A percentile compares a stretch with the other conserved stretches of the same genome.
Conservation (phyloP, 2,113 vertebrate genomes). For the Plecturocebus donacophilus region DNA sequence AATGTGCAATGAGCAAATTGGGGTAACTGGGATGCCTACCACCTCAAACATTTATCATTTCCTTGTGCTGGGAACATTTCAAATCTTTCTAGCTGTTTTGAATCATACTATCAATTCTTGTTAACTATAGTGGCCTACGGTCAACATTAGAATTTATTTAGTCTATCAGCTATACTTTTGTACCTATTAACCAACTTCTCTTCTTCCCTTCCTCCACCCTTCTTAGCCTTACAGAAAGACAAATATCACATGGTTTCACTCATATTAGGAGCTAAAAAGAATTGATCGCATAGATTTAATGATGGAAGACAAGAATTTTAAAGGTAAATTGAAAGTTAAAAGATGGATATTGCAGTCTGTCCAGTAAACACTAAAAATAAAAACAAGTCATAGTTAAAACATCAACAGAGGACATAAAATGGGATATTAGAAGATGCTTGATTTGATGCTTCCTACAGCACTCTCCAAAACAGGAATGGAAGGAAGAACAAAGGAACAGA, state of each 20-base stretch:
- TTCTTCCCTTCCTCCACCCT: background rate
- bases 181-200: background rate
- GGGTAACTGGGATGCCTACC: background rate
- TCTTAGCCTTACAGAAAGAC: background rate
- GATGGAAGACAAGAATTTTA: background rate
- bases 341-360: background rate
- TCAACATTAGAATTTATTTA: background rate
- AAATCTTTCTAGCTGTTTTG: background rate
- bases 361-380: background rate
- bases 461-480: background rate
- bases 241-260: background rate
- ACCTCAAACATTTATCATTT: background rate
- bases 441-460: background rate
- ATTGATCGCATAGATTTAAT: background rate
- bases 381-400: background rate
- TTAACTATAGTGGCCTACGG: background rate
- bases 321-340: background rate
- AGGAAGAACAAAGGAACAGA: background rate
- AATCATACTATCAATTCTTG: background rate
- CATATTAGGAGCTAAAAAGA: background rate
- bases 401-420: background rate
- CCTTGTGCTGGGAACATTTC: background rate
- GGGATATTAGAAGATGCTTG: background rate
- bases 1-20: background rate
- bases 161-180: background rate